Conservation (phyloP, 2,888 invertebrate genomes). For the Stenoptilia bipunctidactyla region DNA sequence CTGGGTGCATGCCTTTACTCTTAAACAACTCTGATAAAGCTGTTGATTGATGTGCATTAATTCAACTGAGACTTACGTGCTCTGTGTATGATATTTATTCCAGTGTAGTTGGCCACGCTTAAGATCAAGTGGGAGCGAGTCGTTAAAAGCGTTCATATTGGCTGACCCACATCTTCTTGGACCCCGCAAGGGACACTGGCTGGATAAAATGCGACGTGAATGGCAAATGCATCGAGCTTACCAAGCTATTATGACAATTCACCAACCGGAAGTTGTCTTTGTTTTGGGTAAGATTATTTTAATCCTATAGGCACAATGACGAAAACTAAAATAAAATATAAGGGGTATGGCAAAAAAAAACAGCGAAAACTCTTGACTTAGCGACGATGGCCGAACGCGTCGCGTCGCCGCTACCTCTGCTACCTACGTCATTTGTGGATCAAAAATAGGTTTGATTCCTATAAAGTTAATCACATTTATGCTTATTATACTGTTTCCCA, state of each 20-base stretch:
- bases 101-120: slow-evolving; percentile 82
- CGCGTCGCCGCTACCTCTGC: no score
- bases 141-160: slow-evolving; percentile 82
- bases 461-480: no score
- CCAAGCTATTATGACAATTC: slow-evolving; percentile 83
- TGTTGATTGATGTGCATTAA: neutral
- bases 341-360: no score
- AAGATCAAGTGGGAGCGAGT: slow-evolving; percentile 18
- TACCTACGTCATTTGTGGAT: no score
- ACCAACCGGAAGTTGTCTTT: slow-evolving; percentile 91
- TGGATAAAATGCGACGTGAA: slow-evolving; percentile 93
- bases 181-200: slow-evolving; percentile 89
- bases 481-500: no score
- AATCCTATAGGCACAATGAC: no score
- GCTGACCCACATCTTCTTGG: slow-evolving; percentile 95
- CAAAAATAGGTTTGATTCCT: no score
- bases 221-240: slow-evolving; percentile 98
- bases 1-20: no score
- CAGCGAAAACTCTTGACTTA: no score
- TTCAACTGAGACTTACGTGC: neutral
- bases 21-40: neutral
- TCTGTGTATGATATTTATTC: slow-evolving; percentile 23
- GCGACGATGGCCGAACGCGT: no score
- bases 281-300: slow-evolving; percentile 77
- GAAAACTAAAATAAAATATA: no score